phyloP scores from a whole-genome alignment of 2,797 vertebrate species.

The Morelia viridis region DNA sequence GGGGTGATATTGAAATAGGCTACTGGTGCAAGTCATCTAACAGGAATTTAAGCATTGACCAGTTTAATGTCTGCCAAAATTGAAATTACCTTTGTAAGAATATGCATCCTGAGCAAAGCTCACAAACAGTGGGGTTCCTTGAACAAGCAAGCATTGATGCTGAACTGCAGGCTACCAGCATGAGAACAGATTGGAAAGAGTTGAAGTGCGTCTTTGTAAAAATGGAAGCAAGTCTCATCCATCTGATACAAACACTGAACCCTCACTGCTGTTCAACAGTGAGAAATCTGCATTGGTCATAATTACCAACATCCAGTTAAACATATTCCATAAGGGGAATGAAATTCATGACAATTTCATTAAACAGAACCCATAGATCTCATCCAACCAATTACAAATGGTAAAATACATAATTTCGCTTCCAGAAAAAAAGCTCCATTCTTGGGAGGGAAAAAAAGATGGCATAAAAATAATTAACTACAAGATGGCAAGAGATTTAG shows the following conservation, averaged over 20 bases:
- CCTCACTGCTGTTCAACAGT: not conserved
- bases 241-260: not conserved
- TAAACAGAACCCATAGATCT: not conserved
- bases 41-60: not conserved
- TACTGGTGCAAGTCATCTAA: not conserved
- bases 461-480: not conserved
- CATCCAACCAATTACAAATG: not conserved
- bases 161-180: not conserved
- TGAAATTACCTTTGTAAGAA: not conserved
- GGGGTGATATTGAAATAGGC: not conserved
- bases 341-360: slow-evolving; percentile 13
- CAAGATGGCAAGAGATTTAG: not conserved
- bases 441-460: not conserved
- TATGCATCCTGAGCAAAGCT: not conserved
- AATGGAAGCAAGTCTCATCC: not conserved
- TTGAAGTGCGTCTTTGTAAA: not conserved
- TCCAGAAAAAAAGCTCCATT: not conserved
- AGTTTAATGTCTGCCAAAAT: not conserved
- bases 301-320: not conserved
- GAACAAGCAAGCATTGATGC: not conserved
- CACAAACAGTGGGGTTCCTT: not conserved
- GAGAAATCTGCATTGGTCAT: not conserved
- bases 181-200: not conserved
- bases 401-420: not conserved
- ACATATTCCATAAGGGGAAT: not conserved